Base-by-base conservation (phyloP, 2,113 vertebrate species). In the Propithecus coquereli region DNA sequence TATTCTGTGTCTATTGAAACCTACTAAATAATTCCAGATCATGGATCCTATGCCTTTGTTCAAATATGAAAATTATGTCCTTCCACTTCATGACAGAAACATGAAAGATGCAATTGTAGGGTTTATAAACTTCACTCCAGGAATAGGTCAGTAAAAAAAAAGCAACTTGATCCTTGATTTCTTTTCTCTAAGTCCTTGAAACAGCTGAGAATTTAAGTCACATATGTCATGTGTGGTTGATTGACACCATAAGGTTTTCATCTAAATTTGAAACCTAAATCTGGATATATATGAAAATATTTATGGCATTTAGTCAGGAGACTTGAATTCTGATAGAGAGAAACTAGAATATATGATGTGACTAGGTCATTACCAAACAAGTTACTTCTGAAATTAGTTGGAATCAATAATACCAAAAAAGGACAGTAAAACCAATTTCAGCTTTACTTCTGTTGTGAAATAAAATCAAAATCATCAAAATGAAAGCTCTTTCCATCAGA, bases 351-450 rank as follows among this genome's bases (percentile, higher is more conserved):
- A 97, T 87, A 91, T 43, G 90, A 93, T 95, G 82, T 96, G 96
- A 85, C 94, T 94, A 94, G 74, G 98, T 98, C 97, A 95, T 32
- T 47, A 97, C 86, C 89, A 97, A 98, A 98, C 92, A 97, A 97
- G 95, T 97, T 98, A 98, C 97, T 98, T 98, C 94, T 96, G 96
- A 97, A 98, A 98, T 73, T 86, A 91, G 87, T 92, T 98, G 93
- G 96, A 98, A 97, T 98, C 98, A 97, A 97, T 97, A 98, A 96
- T 95, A 97, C 74, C 95, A 98, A 98, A 97, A 95, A 97, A 61
- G n/a, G 70, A 66, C 90, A 74, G 95, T 95, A 98, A 98, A 98
- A 91, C 71, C 91, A 96, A 97, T 98, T 98, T 97, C 97, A 95
- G 96, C 66, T 23, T 97, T 96, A 98, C 97, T 97, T 97, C 92